Evolutionary conservation across 1,140 invertebrate genomes (phyloP).

Genomic region (Eulimnadia texana): DNA sequence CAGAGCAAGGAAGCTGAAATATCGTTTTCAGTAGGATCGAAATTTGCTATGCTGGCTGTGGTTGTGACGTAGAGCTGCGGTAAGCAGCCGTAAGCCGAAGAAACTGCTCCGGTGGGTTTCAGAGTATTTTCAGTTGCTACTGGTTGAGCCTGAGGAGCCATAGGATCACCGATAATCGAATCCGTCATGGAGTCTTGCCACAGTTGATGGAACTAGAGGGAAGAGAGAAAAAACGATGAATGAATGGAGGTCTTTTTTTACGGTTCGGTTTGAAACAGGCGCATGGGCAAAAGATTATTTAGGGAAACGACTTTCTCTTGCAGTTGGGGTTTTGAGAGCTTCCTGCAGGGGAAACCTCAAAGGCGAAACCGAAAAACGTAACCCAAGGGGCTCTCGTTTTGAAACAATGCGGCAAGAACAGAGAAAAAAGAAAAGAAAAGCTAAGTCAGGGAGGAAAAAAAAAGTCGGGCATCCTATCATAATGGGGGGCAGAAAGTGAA

Average conservation of each 20-base stretch:
- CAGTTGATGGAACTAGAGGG: conserved; percentile 16
- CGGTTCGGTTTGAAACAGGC: neutral
- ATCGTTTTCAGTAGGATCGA: neutral
- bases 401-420: neutral
- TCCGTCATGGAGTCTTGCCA: conserved; percentile 14
- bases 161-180: conserved; percentile 9
- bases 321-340: neutral
- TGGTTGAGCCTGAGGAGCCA: conserved; percentile 16
- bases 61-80: neutral
- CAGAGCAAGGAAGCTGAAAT: conserved; percentile 11
- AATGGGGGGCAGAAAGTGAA: neutral
- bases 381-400: neutral
- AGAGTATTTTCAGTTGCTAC: neutral
- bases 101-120: neutral
- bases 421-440: neutral
- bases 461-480: neutral
- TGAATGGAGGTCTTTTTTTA: neutral
- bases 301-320: neutral
- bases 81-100: conserved; percentile 1
- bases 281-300: neutral
- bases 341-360: neutral
- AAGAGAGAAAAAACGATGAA: neutral
- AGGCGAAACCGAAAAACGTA: neutral
- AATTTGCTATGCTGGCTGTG: neutral
- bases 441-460: too few species aligned